Conservation (phyloP, 2,888 invertebrate genomes). For the Gymnosoma rotundatum region DNA sequence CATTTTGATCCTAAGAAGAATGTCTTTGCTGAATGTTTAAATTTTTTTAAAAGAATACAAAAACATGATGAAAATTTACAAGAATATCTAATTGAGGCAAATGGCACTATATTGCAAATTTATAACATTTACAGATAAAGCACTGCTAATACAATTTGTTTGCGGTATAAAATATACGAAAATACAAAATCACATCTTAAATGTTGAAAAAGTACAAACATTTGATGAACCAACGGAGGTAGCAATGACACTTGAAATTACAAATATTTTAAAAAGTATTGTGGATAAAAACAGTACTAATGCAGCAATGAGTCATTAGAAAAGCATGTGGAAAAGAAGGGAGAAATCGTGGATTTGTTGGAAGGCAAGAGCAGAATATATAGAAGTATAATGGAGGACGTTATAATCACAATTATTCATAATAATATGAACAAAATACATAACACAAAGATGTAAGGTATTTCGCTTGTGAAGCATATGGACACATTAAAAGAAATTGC, state of each 20-base stretch:
- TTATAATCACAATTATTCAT: background rate
- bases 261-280: constrained; percentile 21
- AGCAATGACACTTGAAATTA: constrained; percentile 34
- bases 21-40: constrained; percentile 40
- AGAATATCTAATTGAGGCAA: constrained; percentile 33
- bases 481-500: constrained; percentile 27
- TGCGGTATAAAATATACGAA: constrained; percentile 27
- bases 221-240: constrained; percentile 42
- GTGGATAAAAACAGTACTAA: constrained; percentile 7
- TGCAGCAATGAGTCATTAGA: background rate
- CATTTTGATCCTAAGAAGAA: constrained; percentile 41
- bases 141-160: constrained; percentile 40
- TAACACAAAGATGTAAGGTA: background rate
- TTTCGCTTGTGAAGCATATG: constrained; percentile 13
- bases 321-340: constrained; percentile 11
- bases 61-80: constrained; percentile 18
- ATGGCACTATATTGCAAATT: constrained; percentile 36
- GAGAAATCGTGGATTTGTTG: background rate
- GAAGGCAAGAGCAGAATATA: background rate
- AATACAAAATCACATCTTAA: constrained; percentile 37
- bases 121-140: constrained; percentile 16
- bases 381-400: background rate
- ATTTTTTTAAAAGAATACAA: constrained; percentile 34
- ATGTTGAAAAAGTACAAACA: constrained; percentile 11
- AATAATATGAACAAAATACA: background rate